Conservation (phyloP, 2,797 vertebrate genomes). For the Phyllotis vaccarum region DNA sequence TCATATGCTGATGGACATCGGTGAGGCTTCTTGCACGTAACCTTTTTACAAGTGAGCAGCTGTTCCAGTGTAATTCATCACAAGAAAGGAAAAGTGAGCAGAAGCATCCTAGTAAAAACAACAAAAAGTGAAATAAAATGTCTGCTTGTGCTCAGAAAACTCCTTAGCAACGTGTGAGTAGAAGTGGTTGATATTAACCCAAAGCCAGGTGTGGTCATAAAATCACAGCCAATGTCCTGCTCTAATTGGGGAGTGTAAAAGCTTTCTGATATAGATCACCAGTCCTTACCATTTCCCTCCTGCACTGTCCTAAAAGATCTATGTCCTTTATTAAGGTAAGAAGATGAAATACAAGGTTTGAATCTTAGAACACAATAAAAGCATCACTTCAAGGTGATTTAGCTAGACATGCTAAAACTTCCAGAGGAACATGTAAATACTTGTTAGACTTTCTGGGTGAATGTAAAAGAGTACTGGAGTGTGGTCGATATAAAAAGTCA, state of each 20-base stretch:
- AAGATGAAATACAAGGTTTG: background rate
- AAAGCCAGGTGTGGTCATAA: background rate
- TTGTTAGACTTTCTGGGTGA: background rate
- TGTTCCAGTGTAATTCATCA: background rate
- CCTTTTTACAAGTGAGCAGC: background rate
- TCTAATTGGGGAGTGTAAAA: background rate
- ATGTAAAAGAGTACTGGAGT: background rate
- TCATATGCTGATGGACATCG: too few species aligned
- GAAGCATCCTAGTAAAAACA: background rate
- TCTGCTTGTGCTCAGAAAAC: background rate
- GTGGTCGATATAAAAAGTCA: background rate
- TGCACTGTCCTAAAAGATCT: background rate
- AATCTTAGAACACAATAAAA: background rate
- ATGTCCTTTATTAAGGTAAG: background rate
- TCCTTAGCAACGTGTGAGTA: background rate
- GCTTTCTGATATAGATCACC: fast-evolving
- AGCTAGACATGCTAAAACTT: background rate
- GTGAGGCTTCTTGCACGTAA: background rate
- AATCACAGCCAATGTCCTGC: background rate
- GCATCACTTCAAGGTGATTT: background rate
- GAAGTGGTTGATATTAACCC: too few species aligned
- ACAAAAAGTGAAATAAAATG: background rate
- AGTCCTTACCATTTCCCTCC: background rate
- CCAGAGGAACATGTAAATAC: background rate
- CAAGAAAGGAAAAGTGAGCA: background rate